Conservation (phyloP, 2,888 invertebrate species). For the Dicranocentrus wangi region DNA sequence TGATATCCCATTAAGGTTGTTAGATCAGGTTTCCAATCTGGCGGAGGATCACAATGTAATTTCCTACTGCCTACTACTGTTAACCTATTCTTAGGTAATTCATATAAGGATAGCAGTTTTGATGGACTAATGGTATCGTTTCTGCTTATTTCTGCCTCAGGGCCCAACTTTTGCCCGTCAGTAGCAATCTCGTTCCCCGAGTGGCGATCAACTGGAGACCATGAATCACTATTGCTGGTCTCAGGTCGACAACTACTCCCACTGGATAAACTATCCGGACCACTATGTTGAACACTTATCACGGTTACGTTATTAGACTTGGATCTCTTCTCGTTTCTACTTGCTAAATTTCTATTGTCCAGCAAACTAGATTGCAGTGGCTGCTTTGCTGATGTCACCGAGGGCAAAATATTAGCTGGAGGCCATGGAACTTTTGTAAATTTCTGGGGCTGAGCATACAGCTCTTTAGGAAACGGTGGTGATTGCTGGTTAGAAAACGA, state of each 20-base stretch:
- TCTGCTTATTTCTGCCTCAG: slow-evolving; percentile 26
- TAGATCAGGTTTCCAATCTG: slow-evolving; percentile 71
- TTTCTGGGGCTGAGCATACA: slow-evolving; percentile 85
- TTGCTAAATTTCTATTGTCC: slow-evolving; percentile 10
- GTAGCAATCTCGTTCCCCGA: slow-evolving; percentile 15
- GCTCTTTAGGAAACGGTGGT: slow-evolving; percentile 71
- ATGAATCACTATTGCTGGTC: slow-evolving; percentile 55
- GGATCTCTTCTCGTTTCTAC: slow-evolving; percentile 37
- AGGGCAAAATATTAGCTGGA: slow-evolving; percentile 76
- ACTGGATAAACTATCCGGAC: slow-evolving; percentile 59
- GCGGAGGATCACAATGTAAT: slow-evolving; percentile 80
- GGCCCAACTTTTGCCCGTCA: slow-evolving; percentile 15
- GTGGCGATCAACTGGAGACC: slow-evolving; percentile 59
- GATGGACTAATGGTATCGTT: slow-evolving; percentile 50
- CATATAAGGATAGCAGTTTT: slow-evolving; percentile 63
- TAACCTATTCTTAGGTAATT: slow-evolving; percentile 81
- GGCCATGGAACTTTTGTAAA: slow-evolving; percentile 84
- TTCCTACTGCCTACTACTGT: slow-evolving; percentile 86
- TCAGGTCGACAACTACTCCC: slow-evolving; percentile 57
- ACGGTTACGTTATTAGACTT: slow-evolving; percentile 67
- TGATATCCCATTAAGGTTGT: slow-evolving; percentile 61
- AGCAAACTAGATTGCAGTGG: slow-evolving; percentile 53
- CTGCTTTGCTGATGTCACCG: slow-evolving; percentile 61
- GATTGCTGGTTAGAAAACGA: slow-evolving; percentile 73
- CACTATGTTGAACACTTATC: slow-evolving; percentile 68